These are phyloP conservation scores for Muscicapa adusta DNA, from an alignment of 2,113 vertebrate genomes.

Conservation along the genomic window DNA sequence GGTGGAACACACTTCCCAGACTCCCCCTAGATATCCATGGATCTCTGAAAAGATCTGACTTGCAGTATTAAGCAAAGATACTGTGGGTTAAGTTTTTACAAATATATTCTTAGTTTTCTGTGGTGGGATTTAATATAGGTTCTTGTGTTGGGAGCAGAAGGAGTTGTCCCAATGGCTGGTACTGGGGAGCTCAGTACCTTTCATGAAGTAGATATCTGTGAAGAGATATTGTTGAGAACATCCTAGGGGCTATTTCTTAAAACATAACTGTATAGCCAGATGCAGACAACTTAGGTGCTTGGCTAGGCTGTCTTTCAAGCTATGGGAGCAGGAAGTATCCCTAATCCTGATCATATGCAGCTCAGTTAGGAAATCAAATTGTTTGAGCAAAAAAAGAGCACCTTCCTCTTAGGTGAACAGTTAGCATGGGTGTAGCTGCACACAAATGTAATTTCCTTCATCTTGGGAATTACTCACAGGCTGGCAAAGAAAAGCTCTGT, in stretches of 20 bases:
- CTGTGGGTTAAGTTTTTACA: neutral
- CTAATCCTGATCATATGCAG: neutral
- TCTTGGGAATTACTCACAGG: neutral
- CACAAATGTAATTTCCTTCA: neutral
- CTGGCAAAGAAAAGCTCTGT: neutral
- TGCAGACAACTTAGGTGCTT: neutral
- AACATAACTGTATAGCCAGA: neutral
- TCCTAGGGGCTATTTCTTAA: neutral
- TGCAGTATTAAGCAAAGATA: neutral
- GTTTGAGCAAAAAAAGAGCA: neutral
- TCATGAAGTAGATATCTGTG: neutral
- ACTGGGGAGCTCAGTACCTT: neutral
- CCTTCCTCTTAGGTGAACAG: neutral
- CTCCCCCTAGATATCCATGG: neutral
- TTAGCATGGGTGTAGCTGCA: neutral
- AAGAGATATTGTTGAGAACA: neutral
- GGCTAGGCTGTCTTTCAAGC: neutral
- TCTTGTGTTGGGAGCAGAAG: neutral
- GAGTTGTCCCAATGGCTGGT: neutral
- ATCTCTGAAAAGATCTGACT: neutral
- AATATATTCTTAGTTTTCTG: neutral
- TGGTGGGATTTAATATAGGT: neutral
- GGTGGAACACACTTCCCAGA: neutral
- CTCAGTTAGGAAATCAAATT: neutral
- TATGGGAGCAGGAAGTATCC: neutral